Evolutionary conservation across 1,140 invertebrate species (phyloP), one percentile per base, ranked within the genome.

Genomic region (Orchesella cincta): DNA sequence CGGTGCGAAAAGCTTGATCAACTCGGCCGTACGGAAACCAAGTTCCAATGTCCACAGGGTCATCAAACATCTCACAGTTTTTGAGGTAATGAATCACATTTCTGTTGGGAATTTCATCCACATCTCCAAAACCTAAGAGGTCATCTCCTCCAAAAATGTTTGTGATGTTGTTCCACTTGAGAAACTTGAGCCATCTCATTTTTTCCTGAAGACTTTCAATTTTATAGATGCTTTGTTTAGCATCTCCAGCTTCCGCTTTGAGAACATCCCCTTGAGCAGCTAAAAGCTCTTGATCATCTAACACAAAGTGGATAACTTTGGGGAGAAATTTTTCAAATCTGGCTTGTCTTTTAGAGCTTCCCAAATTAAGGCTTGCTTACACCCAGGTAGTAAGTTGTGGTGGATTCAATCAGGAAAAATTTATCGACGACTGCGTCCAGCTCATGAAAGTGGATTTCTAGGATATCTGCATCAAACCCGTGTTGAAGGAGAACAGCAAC

Each of bases 361-460:
- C 74, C 67, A 18, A 76, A 28, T 35, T 67, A 34, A 16, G 74
- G 62, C 35, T 76, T 76, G n/a, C 28, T 31, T 12, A 67, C 3
- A 8, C 20, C 34, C 12, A 23, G 8, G 36, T 28, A 12, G 28
- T 76, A 35, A 16, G 54, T 23, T 20, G 12, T 64, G 16, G 34
- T 34, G 1, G 74, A 52, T 29, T 76, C 74, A 20, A 67, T n/a
- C 5, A 76, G 31, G 28, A 76, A 76, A 57, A 76, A 76, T 67
- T 34, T 52, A 34, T 76, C 74, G 14, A 76, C 74, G 20, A 67
- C 33, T 28, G 57, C 74, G 28, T 76, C 31, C 57, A 76, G 14
- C 34, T 76, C 74, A 26, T 76, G 31, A 28, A 76, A 39, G 36
- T 76, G 35, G 29, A 76, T 76, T 76, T 76, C 74, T 12, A 76